These are phyloP conservation scores for Rhagophthalmus giganteus DNA, from an alignment of 2,888 invertebrate genomes.

Conservation along the genomic window DNA sequence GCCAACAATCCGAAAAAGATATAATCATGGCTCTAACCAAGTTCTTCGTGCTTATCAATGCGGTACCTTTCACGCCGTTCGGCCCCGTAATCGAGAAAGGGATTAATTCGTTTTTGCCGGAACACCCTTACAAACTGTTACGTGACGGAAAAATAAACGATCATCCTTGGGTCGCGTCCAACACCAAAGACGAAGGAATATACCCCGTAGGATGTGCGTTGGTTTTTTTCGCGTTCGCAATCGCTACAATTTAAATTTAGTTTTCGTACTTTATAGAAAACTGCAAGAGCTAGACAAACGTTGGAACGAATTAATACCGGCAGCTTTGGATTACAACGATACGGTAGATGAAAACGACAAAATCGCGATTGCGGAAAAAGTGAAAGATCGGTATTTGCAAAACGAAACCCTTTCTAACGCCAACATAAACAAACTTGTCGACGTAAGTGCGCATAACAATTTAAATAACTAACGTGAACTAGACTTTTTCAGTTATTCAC, in stretches of 20 bases:
- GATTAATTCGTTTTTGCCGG: slow-evolving; percentile 65
- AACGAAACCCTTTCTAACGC: slow-evolving; percentile 34
- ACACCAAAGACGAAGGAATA: slow-evolving; percentile 72
- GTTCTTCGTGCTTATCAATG: slow-evolving; percentile 62
- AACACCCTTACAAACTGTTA: slow-evolving; percentile 66
- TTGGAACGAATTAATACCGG: slow-evolving; percentile 44
- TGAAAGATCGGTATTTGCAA: slow-evolving; percentile 43
- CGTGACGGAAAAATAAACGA: slow-evolving; percentile 63
- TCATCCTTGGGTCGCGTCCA: slow-evolving; percentile 69
- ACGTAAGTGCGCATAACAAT: too few species aligned
- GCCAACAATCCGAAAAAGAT: slow-evolving; percentile 60
- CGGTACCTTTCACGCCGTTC: slow-evolving; percentile 43
- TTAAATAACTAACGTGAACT: too few species aligned
- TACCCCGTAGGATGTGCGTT: slow-evolving; percentile 67
- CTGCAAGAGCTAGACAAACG: slow-evolving; percentile 52
- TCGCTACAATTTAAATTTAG: slow-evolving; percentile 26
- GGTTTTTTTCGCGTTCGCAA: too few species aligned
- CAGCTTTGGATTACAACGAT: slow-evolving; percentile 42
- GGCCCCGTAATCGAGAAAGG: slow-evolving; percentile 49
- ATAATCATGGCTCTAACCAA: slow-evolving; percentile 61
- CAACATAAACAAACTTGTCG: slow-evolving; percentile 39
- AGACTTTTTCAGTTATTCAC: slow-evolving; percentile 63
- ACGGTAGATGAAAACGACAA: slow-evolving; percentile 37
- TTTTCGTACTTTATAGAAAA: slow-evolving; percentile 33
- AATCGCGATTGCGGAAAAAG: slow-evolving; percentile 35